Conservation (phyloP, 2,797 vertebrate species). For the Gallirallus australis region DNA sequence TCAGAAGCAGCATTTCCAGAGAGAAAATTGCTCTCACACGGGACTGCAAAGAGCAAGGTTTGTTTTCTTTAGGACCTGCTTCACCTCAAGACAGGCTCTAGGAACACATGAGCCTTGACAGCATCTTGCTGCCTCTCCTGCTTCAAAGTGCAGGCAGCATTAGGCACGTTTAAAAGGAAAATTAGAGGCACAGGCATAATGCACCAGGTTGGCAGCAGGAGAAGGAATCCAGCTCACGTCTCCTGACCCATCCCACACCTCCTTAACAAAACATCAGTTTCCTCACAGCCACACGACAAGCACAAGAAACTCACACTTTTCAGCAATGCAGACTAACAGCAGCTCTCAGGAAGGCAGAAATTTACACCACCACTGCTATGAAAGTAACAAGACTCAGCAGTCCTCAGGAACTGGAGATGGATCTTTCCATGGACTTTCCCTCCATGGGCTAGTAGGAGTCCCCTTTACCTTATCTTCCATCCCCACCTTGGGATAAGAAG, state of each 20-base stretch:
- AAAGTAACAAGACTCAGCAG: neutral
- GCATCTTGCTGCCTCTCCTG: neutral
- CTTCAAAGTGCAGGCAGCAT: neutral
- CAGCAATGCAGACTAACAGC: neutral
- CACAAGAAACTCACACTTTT: neutral
- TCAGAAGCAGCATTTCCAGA: neutral
- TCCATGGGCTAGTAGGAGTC: fast-evolving
- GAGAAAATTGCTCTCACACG: neutral
- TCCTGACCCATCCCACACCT: neutral
- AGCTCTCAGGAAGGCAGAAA: neutral
- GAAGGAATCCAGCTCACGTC: neutral
- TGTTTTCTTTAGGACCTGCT: neutral
- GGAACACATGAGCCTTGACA: neutral
- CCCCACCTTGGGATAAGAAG: neutral
- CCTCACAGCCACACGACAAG: neutral
- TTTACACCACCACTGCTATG: no score
- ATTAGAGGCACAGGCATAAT: neutral
- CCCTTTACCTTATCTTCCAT: neutral
- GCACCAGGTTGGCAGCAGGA: neutral
- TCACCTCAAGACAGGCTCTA: neutral
- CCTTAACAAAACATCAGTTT: neutral
- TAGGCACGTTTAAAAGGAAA: neutral
- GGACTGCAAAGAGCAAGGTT: neutral
- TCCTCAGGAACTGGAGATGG: neutral
- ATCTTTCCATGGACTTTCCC: neutral